Evolutionary conservation across 2,797 vertebrate genomes (phyloP).

Genomic region (Catostomus latipinnis): DNA sequence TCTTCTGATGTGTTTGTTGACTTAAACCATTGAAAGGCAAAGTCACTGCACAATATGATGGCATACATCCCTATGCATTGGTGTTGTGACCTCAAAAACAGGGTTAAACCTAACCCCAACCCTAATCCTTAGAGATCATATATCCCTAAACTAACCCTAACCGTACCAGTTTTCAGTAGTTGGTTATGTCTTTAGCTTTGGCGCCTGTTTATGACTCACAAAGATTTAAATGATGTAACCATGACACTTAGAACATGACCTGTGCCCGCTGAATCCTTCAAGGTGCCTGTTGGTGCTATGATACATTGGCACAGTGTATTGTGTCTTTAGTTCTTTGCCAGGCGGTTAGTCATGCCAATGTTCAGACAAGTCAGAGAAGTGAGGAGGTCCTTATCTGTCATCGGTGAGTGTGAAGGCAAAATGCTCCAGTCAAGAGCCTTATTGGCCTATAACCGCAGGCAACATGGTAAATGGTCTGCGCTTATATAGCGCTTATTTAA

Average conservation of each 20-base stretch:
- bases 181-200: conserved; percentile 9
- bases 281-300: no score
- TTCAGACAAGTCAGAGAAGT: conserved; percentile 4
- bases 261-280: neutral
- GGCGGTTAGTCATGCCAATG: conserved; percentile 7
- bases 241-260: neutral
- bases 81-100: neutral
- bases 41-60: neutral
- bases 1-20: neutral
- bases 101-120: no score
- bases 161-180: neutral
- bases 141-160: no score
- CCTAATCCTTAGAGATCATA: no score
- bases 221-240: conserved; percentile 5
- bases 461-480: no score
- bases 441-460: conserved; percentile 5
- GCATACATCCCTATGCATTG: conserved; percentile 55
- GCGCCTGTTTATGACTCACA: neutral
- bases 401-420: conserved; percentile 5
- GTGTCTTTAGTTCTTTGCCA: conserved; percentile 24
- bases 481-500: no score
- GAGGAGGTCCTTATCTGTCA: neutral
- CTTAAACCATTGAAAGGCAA: no score
- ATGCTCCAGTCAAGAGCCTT: neutral
- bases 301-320: neutral